Evolutionary conservation across 2,797 vertebrate genomes (phyloP), one percentile per base, ranked within the genome.

Genomic region (Microctenopoma steveboyesi): DNA sequence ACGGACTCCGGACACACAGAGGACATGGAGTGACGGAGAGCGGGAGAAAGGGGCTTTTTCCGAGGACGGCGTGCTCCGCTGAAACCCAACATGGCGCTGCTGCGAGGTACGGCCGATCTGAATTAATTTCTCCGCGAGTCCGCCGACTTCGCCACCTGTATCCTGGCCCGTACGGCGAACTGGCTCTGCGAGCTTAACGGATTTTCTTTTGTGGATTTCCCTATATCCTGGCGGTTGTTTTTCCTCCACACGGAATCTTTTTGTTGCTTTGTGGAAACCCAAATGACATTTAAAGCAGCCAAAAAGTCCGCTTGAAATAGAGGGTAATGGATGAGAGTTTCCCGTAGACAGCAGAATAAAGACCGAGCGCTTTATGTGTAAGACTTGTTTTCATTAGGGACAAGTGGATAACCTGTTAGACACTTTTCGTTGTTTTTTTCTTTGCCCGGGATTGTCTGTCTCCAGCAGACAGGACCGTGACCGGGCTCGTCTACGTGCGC

Each of bases 41-140:
- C 86, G 74, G 77, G 85, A 84, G 82, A 72, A 84, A 83, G 81
- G 83, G 84, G 86, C 78, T 86, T 86, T 89, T 91, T 89, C 81
- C 80, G 83, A 89, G 89, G 83, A 88, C 91, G 91, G 92, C 91
- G 89, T 92, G 92, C 90, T 93, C 89, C 87, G 91, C 81, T 88
- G 57, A 82, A 86, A 92, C 86, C 89, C 92, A 93, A 92, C 91
- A 94, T 93, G 92, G 92, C 92, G 93, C 92, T 92, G 88, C 91
- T 90, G 90, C 86, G 89, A 89, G 89, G 86, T 87, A 89, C 89
- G 82, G 82, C 83, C 82, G 85, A 90, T 89, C 91, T 90, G 89
- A 88, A 86, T 88, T 91, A 89, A 91, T 89, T 90, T 86, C 82
- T 81, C 84, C 71, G 79, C 78, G 82, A 88, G 84, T 86, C 85